Base-by-base conservation (phyloP, 2,797 vertebrate genomes). In the Eleutherodactylus coqui region DNA sequence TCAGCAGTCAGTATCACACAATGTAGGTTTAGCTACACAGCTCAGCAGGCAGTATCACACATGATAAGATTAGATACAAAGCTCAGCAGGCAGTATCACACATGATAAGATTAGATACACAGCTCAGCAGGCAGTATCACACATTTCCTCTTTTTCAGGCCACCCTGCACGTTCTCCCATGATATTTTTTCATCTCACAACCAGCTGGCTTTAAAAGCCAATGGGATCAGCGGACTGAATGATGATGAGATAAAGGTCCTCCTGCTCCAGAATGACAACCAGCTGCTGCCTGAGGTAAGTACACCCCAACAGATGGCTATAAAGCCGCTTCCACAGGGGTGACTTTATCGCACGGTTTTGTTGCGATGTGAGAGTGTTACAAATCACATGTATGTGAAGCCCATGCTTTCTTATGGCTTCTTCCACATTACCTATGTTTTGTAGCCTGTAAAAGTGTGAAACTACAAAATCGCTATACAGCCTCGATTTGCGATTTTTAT, bases 211-310 rank as follows among this genome's bases (percentile, higher is more conserved):
- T 88, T 99, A 82, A 94, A 83, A 88, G 90, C 51, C 1, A 27
- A 93, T 0, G 91, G 88, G 32, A 90, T 97, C n/a, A 92, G 93
- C 1, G 90, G 93, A 19, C 93, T 99, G 51, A 90, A 92, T 0
- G 94, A 95, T 82, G 91, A 90, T 4, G 95, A 97, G 83, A 90
- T 99, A 62, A 96, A 95, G 90, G 92, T 95, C 76, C 93, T 99
- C 41, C 94, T 99, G 86, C 92, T 97, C 78, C 98, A 98, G 49
- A 99, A 97, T 0, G 97, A 99, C 84, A 92, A 95, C 0, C 95
- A 90, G 51, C 92, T 99, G 80, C 93, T 98, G 41, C 97, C 98
- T 45, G 96, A 98, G 92, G 98, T 98, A 7, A 67, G 32, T 67
- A 19, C 62, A 34, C 34, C 13, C 14, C 60, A 32, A 29, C 29